Base-by-base conservation (phyloP, 2,797 vertebrate species). In the Hemitrygon akajei region DNA sequence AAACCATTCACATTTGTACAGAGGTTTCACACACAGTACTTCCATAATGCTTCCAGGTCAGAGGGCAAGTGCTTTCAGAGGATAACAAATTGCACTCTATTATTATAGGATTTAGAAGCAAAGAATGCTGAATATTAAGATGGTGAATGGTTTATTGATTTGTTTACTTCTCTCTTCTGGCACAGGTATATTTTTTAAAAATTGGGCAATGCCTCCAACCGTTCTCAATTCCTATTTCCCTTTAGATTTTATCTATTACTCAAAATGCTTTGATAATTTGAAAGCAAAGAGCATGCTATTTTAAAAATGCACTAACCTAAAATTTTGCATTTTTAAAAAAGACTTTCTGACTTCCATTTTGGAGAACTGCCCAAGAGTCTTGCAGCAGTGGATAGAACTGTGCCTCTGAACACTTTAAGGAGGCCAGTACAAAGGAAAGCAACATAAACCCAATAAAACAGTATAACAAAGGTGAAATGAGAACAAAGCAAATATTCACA, bases 1-100 rank as follows among this genome's bases (percentile, higher is more conserved):
- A 93, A 93, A 93, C 47, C 91, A 27, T 93, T 93, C 27, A 58
- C 66, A 75, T 93, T 30, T 25, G 1, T 76, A 73, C 91, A 93
- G 86, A 63, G 66, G 86, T 93, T 76, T 93, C 73, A 76, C 69
- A 75, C 71, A 76, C 71, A 75, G 71, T 93, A 37, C 71, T 93
- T 93, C 22, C 27, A 93, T 76, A 93, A 71, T 56, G 91, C 40
- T 93, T 93, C 91, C 73, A 93, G 91, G 69, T 76, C 71, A 40
- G 25, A 93, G 27, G 34, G 86, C 86, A 89, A 66, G 63, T 69
- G 86, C 34, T 89, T 18, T 10, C 30, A 69, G 30, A 0, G 7
- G n/a, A 89, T 37, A 34, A 89, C 86, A 37, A 20, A 66, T 22
- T 69, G 60, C 34, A 34, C 18, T 34, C 12, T 58, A 56, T 84